A percentile compares a stretch with the other conserved stretches of the same genome.
These are phyloP conservation scores for Mirounga angustirostris DNA, from an alignment of 2,113 vertebrate species.

Conservation along the genomic window DNA sequence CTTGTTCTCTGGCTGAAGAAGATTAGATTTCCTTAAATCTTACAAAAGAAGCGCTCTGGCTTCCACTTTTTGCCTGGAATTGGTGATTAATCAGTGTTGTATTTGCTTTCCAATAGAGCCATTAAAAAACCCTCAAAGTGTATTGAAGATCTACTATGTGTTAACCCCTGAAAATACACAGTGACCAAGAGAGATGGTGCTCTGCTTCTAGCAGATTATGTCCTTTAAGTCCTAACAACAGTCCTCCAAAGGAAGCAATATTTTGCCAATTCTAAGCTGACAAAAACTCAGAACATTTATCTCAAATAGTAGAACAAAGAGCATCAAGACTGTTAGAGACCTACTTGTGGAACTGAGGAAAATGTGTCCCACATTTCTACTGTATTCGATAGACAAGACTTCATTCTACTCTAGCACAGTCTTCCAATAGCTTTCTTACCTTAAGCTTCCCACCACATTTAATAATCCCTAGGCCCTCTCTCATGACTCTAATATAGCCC, in stretches of 20 bases:
- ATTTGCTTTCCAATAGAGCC: neutral
- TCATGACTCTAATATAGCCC: neutral
- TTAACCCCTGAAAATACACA: neutral
- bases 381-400: neutral
- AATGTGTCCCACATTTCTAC: neutral
- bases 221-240: neutral
- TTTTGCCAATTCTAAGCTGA: neutral
- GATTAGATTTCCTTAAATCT: neutral
- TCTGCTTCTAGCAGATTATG: neutral
- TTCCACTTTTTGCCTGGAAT: slow-evolving; percentile 1
- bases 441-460: neutral
- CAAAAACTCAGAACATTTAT: neutral
- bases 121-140: neutral
- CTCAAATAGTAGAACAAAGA: slow-evolving; percentile 8
- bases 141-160: neutral
- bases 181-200: neutral
- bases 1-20: neutral
- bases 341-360: neutral
- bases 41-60: neutral
- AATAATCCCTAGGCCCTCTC: neutral
- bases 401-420: neutral
- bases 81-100: neutral
- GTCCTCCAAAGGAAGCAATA: neutral
- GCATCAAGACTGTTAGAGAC: neutral
- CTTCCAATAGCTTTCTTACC: neutral